Conservation (phyloP, 2,888 invertebrate genomes). For the Caenorhabditis afra region DNA sequence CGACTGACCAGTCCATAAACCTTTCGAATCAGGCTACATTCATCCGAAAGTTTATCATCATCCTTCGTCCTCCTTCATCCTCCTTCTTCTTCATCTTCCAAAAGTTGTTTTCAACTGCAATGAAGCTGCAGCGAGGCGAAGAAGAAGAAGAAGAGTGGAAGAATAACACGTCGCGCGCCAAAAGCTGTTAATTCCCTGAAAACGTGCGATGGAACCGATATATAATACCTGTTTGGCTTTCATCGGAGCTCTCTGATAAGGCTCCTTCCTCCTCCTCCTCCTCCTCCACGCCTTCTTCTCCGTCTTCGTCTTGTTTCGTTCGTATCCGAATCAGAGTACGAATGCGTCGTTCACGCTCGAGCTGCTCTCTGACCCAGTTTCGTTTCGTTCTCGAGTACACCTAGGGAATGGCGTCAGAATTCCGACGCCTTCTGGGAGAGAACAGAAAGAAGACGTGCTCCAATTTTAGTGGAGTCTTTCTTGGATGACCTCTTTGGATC, state of each 20-base stretch:
- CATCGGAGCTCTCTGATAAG: constrained; percentile 7
- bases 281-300: not conserved
- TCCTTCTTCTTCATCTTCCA: too few relatives aligned
- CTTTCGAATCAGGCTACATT: not conserved
- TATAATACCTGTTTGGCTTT: constrained; percentile 39
- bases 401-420: constrained; percentile 10
- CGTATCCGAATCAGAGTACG: constrained; percentile 5
- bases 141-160: too few relatives aligned
- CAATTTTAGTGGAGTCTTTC: too few relatives aligned
- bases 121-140: too few relatives aligned
- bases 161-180: too few relatives aligned
- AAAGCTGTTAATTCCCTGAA: not conserved
- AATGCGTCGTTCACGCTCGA: not conserved
- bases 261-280: not conserved
- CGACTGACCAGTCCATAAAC: too few relatives aligned
- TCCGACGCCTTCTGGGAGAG: not conserved
- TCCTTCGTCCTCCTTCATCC: too few relatives aligned
- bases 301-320: not conserved
- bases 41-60: not conserved
- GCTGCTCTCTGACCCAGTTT: too few relatives aligned
- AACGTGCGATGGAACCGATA: constrained; percentile 1
- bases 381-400: not conserved
- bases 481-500: too few relatives aligned
- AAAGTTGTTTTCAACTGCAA: too few relatives aligned
- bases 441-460: too few relatives aligned